A percentile compares a stretch with the other conserved stretches of the same genome.
These are phyloP conservation scores for Heliconius hewitsoni DNA, from an alignment of 1,140 invertebrate species.

Conservation along the genomic window DNA sequence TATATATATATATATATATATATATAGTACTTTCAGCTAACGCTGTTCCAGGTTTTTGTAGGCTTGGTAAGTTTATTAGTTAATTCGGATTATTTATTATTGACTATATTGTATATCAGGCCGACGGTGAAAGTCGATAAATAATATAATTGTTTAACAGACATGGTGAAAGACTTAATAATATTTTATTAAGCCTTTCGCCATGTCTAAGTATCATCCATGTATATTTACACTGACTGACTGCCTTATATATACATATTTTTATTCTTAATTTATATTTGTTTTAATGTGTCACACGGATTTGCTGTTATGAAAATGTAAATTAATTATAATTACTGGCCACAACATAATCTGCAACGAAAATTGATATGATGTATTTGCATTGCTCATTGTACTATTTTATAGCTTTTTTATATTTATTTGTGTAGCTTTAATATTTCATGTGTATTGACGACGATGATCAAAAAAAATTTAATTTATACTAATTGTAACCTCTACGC, in stretches of 20 bases:
- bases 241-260: not conserved
- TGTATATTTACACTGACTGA: not conserved
- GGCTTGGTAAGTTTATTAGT: not conserved
- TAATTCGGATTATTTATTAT: not conserved
- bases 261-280: not conserved
- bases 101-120: not conserved
- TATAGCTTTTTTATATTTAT: constrained; percentile 16
- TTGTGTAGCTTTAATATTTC: constrained; percentile 22
- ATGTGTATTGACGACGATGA: constrained; percentile 7
- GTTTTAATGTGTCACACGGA: not conserved
- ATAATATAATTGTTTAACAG: no score
- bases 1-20: constrained; percentile 24
- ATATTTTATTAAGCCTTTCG: no score
- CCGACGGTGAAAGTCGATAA: not conserved
- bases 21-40: constrained; percentile 26
- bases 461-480: constrained; percentile 10
- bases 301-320: not conserved
- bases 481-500: not conserved
- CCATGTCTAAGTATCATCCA: no score
- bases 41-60: not conserved
- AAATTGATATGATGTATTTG: not conserved
- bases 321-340: not conserved
- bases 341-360: not conserved
- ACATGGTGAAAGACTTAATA: no score
- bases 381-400: constrained; percentile 22